These are phyloP conservation scores for Spea bombifrons DNA, from an alignment of 2,113 vertebrate genomes.

Conservation along the genomic window DNA sequence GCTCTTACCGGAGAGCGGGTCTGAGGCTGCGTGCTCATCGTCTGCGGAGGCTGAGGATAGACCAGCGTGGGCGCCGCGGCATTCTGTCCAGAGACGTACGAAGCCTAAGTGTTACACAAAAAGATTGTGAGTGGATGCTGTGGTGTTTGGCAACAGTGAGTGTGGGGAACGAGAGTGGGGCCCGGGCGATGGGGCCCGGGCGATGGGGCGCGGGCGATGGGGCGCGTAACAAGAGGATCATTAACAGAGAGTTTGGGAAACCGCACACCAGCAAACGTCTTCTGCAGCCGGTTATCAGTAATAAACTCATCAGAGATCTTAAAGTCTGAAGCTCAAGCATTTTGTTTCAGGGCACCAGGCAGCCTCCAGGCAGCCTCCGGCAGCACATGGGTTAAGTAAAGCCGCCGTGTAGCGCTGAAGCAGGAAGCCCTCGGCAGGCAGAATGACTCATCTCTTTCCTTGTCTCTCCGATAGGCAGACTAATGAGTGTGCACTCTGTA, in stretches of 20 bases:
- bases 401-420: background rate
- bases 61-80: conserved; percentile 85
- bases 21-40: conserved; percentile 93
- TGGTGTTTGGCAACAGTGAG: background rate
- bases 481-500: conserved; percentile 8
- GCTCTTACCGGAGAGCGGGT: conserved; percentile 87
- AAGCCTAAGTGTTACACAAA: conserved; percentile 66
- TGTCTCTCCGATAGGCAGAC: background rate
- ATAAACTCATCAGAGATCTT: too few species aligned
- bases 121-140: background rate
- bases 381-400: background rate
- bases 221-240: too few species aligned
- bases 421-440: background rate
- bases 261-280: background rate
- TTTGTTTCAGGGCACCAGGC: background rate
- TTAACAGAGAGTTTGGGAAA: background rate
- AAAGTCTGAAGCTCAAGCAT: too few species aligned
- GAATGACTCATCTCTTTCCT: conserved; percentile 11
- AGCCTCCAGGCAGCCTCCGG: background rate
- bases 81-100: conserved; percentile 93
- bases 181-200: too few species aligned
- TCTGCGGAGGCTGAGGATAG: conserved; percentile 89
- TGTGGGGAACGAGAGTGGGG: too few species aligned
- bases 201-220: too few species aligned
- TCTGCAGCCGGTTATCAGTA: background rate